phyloP scores from a whole-genome alignment of 2,113 vertebrate genomes.

The Danionella cerebrum region DNA sequence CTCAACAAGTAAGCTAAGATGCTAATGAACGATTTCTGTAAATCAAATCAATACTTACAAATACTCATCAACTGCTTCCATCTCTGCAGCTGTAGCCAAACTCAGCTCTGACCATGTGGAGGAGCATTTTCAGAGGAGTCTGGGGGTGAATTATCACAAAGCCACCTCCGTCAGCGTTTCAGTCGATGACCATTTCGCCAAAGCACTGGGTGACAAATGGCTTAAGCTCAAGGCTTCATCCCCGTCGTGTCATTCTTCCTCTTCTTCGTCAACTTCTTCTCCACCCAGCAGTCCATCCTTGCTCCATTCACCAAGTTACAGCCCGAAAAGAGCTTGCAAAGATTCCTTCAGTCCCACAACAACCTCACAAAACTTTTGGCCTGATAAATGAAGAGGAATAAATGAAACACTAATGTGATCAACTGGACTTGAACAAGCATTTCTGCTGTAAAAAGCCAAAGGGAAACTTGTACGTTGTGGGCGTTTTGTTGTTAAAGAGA shows the following conservation, averaged over 20 bases:
- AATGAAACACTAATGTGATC: not conserved
- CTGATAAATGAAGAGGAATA: conserved; percentile 48
- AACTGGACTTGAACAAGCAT: not conserved
- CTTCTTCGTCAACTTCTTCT: conserved; percentile 52
- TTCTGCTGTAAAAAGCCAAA: conserved; percentile 18
- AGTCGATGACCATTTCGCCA: conserved; percentile 74
- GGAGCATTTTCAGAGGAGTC: conserved; percentile 71
- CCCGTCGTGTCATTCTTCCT: conserved; percentile 52
- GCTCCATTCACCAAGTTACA: conserved; percentile 54
- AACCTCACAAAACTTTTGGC: conserved; percentile 49
- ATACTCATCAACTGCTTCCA: not conserved
- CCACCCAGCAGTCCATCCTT: conserved; percentile 60
- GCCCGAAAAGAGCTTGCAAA: conserved; percentile 46
- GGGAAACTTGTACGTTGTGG: too few species aligned
- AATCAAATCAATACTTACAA: not conserved
- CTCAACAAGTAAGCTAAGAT: conserved; percentile 51
- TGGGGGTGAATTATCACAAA: conserved; percentile 62
- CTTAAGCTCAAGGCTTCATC: conserved; percentile 56
- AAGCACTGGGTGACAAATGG: conserved; percentile 73
- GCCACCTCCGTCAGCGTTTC: conserved; percentile 61
- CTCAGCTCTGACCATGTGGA: conserved; percentile 62
- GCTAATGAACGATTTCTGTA: not conserved
- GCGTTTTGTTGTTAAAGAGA: not conserved
- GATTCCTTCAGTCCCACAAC: conserved; percentile 46
- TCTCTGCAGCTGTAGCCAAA: conserved; percentile 48